Evolutionary conservation across 2,888 invertebrate genomes (phyloP), one percentile per base, ranked within the genome.

Genomic region (Ectemnius lituratus): DNA sequence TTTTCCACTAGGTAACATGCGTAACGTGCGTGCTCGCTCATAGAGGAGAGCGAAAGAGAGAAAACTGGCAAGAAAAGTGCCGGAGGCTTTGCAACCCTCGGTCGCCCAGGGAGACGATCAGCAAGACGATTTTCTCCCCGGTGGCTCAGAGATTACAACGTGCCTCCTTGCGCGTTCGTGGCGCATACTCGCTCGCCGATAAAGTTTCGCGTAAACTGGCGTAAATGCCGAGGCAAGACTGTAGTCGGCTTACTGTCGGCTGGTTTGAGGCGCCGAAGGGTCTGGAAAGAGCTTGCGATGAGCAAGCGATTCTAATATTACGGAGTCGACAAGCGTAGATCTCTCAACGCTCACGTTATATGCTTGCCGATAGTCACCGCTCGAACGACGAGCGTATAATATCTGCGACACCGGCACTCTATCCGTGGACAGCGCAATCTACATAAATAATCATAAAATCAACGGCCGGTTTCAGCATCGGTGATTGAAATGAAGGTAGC

Each of bases 371-470:
- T 37, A 37, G 37, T 37, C 37, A 11, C 37, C 37, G 37, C 8
- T 37, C 8, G 37, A 37, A 37, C 37, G 37, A 37, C 8, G 37
- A 37, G 37, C 37, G 8, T 37, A 37, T 37, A 4, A 37, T 6
- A 37, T 37, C 37, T 6, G 6, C 37, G 13, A 52, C 23, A 47
- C n/a, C 27, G 52, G 52, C 28, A 28, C 49, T 18, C 49, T 27
- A 45, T 58, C 20, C 37, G 37, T 56, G 63, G 18, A 45, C 63
- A 72, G 27, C 58, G 65, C 75, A 83, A 84, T 84, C 73, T 79
- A 67, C 83, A 83, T 84, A 81, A 84, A 83, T 80, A 83, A 78
- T 84, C 80, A 69, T 79, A 80, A 81, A 84, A 80, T 79, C 75
- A 73, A 78, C 76, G 73, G 76, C 28, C 73, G 73, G 73, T 74